phyloP scores from a whole-genome alignment of 2,888 invertebrate genomes.

The Pyrrhia umbra region DNA sequence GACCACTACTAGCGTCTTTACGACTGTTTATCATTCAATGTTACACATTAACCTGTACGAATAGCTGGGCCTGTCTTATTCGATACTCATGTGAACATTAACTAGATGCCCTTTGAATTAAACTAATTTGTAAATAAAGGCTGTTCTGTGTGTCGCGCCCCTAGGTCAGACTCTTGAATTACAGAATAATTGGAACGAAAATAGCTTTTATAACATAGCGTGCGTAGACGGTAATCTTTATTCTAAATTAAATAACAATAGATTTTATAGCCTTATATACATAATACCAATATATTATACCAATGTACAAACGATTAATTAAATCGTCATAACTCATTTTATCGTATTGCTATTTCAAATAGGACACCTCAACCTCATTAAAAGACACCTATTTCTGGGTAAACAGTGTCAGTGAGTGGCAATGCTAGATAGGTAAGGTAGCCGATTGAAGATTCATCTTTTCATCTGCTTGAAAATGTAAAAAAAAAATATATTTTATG shows the following conservation, averaged over 20 bases:
- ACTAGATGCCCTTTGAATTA: too few relatives aligned
- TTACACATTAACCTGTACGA: too few relatives aligned
- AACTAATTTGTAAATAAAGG: too few relatives aligned
- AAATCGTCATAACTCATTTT: constrained; percentile 1
- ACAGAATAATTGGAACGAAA: constrained; percentile 6
- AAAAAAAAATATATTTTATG: too few relatives aligned
- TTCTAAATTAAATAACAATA: constrained; percentile 25
- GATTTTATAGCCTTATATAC: constrained; percentile 27
- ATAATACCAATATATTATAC: constrained; percentile 13
- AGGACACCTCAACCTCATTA: constrained; percentile 16
- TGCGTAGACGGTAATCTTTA: constrained; percentile 16
- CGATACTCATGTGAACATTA: too few relatives aligned
- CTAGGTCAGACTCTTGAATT: constrained; percentile 5
- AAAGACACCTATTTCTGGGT: constrained; percentile 1
- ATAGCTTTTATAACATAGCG: constrained; percentile 15
- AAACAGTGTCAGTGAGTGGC: not conserved
- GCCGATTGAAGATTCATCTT: not conserved
- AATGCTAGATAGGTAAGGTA: too few relatives aligned
- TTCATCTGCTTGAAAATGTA: not conserved
- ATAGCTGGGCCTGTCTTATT: too few relatives aligned
- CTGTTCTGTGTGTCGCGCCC: constrained; percentile 4
- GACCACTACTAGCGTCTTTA: too few relatives aligned
- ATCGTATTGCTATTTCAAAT: not conserved
- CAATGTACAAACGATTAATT: not conserved
- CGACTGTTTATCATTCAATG: too few relatives aligned